These are phyloP conservation scores for Scomber scombrus DNA, from an alignment of 2,113 vertebrate species.

Conservation along the genomic window DNA sequence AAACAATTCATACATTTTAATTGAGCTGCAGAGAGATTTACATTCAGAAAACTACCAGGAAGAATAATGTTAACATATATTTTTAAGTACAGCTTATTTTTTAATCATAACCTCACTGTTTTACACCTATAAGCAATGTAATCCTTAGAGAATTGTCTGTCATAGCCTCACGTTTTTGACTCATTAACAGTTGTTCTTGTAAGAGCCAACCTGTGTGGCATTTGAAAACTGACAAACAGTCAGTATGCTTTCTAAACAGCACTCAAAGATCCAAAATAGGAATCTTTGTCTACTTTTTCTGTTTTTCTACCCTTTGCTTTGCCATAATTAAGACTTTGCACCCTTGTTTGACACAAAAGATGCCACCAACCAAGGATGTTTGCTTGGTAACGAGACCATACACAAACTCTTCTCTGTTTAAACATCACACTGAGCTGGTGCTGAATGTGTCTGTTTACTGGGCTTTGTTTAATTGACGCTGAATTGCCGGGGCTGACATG, in stretches of 20 bases:
- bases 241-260: conserved; percentile 24
- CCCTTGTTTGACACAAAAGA: conserved; percentile 46
- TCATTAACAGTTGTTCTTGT: not conserved
- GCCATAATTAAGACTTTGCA: conserved; percentile 62
- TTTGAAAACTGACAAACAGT: conserved; percentile 34
- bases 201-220: conserved; percentile 61
- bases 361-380: conserved; percentile 62
- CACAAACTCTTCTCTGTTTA: conserved; percentile 62
- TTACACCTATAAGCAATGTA: not conserved
- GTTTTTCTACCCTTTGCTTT: conserved; percentile 41
- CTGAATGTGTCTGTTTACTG: conserved; percentile 73
- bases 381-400: conserved; percentile 60
- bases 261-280: conserved; percentile 24
- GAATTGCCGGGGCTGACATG: conserved; percentile 69
- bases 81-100: not conserved
- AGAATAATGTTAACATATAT: not conserved
- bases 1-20: not conserved
- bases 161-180: not conserved
- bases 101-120: not conserved
- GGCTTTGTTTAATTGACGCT: conserved; percentile 74
- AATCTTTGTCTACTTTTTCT: conserved; percentile 60
- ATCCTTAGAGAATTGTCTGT: not conserved
- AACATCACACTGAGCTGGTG: conserved; percentile 49
- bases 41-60: no score
- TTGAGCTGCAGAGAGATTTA: not conserved